phyloP scores from a whole-genome alignment of 2,113 vertebrate genomes.

The Cavia aperea region DNA sequence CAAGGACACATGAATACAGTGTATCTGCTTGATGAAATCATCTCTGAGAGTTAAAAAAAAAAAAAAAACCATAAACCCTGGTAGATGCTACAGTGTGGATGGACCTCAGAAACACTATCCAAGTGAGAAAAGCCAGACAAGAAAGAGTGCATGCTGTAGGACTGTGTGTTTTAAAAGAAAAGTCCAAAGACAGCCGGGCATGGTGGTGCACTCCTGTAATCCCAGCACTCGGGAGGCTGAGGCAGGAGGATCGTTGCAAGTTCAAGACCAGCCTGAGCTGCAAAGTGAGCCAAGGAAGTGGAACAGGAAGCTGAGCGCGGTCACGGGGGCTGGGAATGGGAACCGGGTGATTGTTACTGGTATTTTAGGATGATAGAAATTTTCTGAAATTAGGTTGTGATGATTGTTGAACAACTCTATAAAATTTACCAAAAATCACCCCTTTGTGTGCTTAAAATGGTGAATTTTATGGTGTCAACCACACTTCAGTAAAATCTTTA shows the following conservation, averaged over 20 bases:
- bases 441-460: background rate
- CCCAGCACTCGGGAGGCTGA: no score
- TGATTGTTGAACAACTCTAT: background rate
- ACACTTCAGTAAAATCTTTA: background rate
- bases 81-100: rapidly evolving
- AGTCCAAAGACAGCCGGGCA: background rate
- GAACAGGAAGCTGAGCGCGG: no score
- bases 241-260: no score
- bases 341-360: background rate
- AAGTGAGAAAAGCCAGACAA: background rate
- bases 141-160: background rate
- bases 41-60: background rate
- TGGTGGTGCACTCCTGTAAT: no score
- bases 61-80: no score
- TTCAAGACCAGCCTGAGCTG: no score
- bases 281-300: background rate
- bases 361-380: background rate
- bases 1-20: background rate
- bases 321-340: background rate
- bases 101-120: background rate
- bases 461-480: background rate
- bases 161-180: background rate
- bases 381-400: background rate
- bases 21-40: rapidly evolving
- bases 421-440: background rate